Evolutionary conservation across 2,888 invertebrate species (phyloP), one percentile per base, ranked within the genome.

Genomic region (Ornithoptera priamus): DNA sequence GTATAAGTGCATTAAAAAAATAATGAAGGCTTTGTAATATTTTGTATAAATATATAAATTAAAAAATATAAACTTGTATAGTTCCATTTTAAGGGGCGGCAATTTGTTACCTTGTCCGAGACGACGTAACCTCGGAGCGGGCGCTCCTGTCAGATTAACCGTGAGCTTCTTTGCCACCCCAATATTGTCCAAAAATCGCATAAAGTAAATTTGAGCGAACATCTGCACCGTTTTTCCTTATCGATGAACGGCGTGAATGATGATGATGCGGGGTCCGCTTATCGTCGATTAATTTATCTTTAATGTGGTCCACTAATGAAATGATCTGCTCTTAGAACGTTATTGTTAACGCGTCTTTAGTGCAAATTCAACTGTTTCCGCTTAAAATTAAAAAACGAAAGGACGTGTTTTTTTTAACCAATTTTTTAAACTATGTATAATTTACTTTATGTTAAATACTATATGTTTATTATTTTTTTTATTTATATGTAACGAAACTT

Each of bases 121-220:
- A 24, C 22, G 22, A 58, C 53, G 57, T 42, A 22, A 22, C 57
- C 15, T 2, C 22, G n/a, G 57, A 58, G 57, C 22, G 57, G 57
- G 22, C 57, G 57, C 57, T 53, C 53, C 53, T 58, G 57, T 58
- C 57, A 58, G 57, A 58, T 58, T 58, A 58, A 58, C 57, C n/a
- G 22, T 58, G 57, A 58, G 22, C 57, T 58, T 12, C 22, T 58
- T n/a, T 22, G 20, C 22, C n/a, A 22, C 57, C 22, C 57, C 15
- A 22, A 58, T 58, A 58, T 58, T 24, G 57, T 58, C 18, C 15
- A 58, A 58, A 58, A 58, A 58, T 58, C 20, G 22, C 24, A 58
- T 22, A 58, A 58, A 22, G 57, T 58, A 58, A 58, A 58, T 22
- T 58, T 63, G 65, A 39, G 64, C 69, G 71, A 75, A 74, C 67